These are phyloP conservation scores for Orthosia incerta DNA, from an alignment of 2,888 invertebrate genomes.

Conservation along the genomic window DNA sequence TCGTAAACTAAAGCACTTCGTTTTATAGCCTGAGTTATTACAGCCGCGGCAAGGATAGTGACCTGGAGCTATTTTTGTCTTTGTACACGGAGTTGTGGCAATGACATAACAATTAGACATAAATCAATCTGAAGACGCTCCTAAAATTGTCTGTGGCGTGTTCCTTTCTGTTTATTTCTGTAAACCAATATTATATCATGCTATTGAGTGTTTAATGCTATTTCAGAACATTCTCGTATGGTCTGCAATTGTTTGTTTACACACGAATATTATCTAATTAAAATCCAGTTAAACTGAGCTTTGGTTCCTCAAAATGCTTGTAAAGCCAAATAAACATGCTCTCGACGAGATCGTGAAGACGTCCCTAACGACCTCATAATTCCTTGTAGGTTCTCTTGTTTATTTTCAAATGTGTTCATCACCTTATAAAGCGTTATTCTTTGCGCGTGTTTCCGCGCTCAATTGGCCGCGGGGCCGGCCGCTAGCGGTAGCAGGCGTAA, in stretches of 20 bases:
- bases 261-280: constrained; percentile 3
- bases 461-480: constrained; percentile 53
- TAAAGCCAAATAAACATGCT: constrained; percentile 49
- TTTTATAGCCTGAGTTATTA: constrained; percentile 54
- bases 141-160: constrained; percentile 47
- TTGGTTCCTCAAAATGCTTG: constrained; percentile 49
- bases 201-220: constrained; percentile 18
- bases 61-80: constrained; percentile 46
- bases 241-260: constrained; percentile 19
- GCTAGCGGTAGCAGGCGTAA: constrained; percentile 61
- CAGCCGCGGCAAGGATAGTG: constrained; percentile 33
- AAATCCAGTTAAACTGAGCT: constrained; percentile 21
- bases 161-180: constrained; percentile 39
- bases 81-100: constrained; percentile 40
- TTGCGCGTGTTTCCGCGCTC: constrained; percentile 56
- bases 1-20: constrained; percentile 47
- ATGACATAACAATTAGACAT: constrained; percentile 62
- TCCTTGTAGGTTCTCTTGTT: constrained; percentile 59
- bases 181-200: constrained; percentile 25
- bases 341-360: constrained; percentile 49
- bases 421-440: constrained; percentile 64
- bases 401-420: constrained; percentile 65
- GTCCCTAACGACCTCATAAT: constrained; percentile 62
- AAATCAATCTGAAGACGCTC: constrained; percentile 52
- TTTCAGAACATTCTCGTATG: constrained; percentile 20